Percentiles rank a stretch among this genome's conserved stretches.
phyloP scores from a whole-genome alignment of 2,888 invertebrate species.

The Adineta ricciae region DNA sequence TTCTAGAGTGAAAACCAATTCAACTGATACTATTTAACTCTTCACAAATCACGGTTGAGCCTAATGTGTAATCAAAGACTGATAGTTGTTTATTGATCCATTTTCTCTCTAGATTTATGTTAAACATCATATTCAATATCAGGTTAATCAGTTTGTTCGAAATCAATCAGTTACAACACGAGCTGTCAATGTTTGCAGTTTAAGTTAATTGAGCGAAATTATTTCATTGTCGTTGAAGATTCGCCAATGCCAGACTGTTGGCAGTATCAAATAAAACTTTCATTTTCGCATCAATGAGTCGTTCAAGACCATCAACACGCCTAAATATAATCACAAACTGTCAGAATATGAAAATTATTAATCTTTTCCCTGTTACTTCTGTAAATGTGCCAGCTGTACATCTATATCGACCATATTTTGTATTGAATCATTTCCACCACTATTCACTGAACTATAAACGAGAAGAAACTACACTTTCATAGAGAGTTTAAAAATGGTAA shows the following conservation, averaged over 20 bases:
- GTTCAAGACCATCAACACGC: neutral
- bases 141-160: too few relatives aligned
- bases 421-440: neutral
- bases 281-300: neutral
- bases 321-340: neutral
- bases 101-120: too few relatives aligned
- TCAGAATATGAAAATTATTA: neutral
- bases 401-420: neutral
- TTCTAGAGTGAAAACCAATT: too few relatives aligned
- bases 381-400: neutral
- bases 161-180: neutral
- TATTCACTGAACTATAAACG: neutral
- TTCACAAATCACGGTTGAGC: too few relatives aligned
- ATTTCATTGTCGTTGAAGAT: neutral
- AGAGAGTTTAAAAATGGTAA: too few relatives aligned
- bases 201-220: neutral
- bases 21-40: too few relatives aligned
- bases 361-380: neutral
- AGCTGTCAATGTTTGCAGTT: neutral
- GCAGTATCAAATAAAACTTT: neutral
- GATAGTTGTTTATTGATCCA: too few relatives aligned
- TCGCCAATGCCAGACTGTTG: neutral
- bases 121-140: too few relatives aligned
- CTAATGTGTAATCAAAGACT: too few relatives aligned
- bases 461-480: neutral